phyloP scores from a whole-genome alignment of 30 jellyfish, hydroid and myxozoan genomes.

The Clytia hemisphaerica region DNA sequence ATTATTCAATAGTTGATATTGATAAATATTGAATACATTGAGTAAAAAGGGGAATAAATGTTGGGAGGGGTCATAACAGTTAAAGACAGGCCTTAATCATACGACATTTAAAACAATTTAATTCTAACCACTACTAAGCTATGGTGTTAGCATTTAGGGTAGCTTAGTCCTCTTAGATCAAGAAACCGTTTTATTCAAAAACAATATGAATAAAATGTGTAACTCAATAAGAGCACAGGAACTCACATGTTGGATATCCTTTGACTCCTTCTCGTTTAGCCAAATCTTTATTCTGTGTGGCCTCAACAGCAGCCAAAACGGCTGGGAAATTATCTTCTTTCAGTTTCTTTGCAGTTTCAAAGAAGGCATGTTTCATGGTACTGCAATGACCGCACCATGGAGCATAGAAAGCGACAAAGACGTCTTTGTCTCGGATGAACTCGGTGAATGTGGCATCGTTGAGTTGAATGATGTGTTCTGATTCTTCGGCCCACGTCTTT shows the following conservation, averaged over 20 bases:
- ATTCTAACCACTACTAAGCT: not conserved
- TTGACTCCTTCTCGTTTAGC: conserved; percentile 34
- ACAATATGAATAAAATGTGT: no score
- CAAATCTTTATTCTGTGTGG: conserved; percentile 25
- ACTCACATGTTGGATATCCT: conserved; percentile 63
- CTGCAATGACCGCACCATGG: conserved; percentile 97
- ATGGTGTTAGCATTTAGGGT: no score
- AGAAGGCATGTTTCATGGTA: conserved; percentile 65
- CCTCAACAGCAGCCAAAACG: conserved; percentile 48
- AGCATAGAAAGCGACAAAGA: conserved; percentile 83
- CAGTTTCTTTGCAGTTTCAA: conserved; percentile 72
- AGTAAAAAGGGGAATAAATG: not conserved
- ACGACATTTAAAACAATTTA: not conserved
- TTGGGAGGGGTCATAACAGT: not conserved
- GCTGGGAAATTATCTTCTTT: conserved; percentile 44
- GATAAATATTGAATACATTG: not conserved
- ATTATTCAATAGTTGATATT: not conserved
- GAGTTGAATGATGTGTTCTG: conserved; percentile 48
- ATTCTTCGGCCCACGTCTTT: conserved; percentile 56
- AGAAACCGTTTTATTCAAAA: no score
- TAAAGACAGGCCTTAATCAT: not conserved
- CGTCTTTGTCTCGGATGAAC: conserved; percentile 50
- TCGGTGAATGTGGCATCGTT: conserved; percentile 60
- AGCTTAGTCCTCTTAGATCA: no score
- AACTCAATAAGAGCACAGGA: no score